phyloP scores from a whole-genome alignment of 2,797 vertebrate species.

The Pygocentrus nattereri region DNA sequence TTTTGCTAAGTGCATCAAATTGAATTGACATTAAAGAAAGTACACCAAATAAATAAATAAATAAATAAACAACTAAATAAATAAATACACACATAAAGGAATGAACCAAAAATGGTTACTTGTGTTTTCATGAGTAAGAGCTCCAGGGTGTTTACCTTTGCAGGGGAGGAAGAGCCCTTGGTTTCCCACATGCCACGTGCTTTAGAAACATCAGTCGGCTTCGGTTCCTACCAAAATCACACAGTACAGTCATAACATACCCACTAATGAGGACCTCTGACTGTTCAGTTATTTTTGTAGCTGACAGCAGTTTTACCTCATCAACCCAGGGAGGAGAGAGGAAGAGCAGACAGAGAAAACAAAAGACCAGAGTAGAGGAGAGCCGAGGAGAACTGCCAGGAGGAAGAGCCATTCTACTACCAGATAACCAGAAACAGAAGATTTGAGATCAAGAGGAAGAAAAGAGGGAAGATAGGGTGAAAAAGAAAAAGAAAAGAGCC shows the following conservation, averaged over 20 bases:
- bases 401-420: background rate
- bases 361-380: background rate
- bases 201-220: slow-evolving; percentile 86
- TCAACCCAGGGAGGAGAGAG: background rate
- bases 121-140: background rate
- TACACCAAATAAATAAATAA: background rate
- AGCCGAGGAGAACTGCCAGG: slow-evolving; percentile 11
- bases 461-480: background rate
- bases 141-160: slow-evolving; percentile 70
- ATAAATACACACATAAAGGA: background rate
- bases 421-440: background rate
- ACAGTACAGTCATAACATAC: slow-evolving; percentile 16
- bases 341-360: slow-evolving; percentile 6
- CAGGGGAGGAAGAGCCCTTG: slow-evolving; percentile 82
- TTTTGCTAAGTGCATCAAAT: slow-evolving; percentile 31
- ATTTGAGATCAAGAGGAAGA: background rate
- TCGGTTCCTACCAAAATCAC: slow-evolving; percentile 83
- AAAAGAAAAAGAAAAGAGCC: background rate
- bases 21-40: slow-evolving; percentile 4
- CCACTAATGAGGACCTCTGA: background rate
- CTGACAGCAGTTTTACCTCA: background rate
- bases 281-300: background rate
- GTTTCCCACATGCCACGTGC: slow-evolving; percentile 94
- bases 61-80: background rate
- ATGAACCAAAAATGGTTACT: slow-evolving; percentile 11